These are phyloP conservation scores for Psephotus haematonotus DNA, from an alignment of 2,113 vertebrate species.

Conservation along the genomic window DNA sequence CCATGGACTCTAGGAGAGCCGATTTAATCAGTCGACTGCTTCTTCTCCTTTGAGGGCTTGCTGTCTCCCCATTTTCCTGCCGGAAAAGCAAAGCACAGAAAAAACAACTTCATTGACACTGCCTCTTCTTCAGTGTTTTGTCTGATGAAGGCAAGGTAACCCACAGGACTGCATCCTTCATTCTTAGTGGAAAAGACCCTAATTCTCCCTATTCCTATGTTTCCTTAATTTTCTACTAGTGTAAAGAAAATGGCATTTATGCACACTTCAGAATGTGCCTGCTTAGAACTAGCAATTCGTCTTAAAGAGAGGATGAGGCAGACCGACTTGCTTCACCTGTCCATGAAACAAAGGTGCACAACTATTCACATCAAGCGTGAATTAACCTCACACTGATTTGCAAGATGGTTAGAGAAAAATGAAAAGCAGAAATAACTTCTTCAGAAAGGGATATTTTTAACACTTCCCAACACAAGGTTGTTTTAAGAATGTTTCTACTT, in stretches of 20 bases:
- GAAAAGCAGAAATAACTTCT: background rate
- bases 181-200: background rate
- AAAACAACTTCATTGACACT: background rate
- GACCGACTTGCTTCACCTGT: background rate
- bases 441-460: background rate
- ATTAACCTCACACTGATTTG: background rate
- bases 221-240: background rate
- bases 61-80: background rate
- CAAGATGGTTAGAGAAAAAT: slow-evolving; percentile 1
- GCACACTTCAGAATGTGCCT: background rate
- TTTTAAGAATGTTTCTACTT: background rate
- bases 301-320: background rate
- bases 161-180: background rate
- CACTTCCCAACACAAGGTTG: background rate
- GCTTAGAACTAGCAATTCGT: background rate
- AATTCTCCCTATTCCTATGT: background rate
- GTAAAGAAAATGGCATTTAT: background rate
- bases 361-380: background rate
- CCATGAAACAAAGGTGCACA: background rate
- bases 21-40: background rate
- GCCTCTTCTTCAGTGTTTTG: background rate
- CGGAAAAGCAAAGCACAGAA: background rate
- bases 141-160: background rate
- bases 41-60: background rate
- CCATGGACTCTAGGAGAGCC: background rate